Evolutionary conservation across 2,113 vertebrate genomes (phyloP).

Genomic region (Platichthys stellatus): DNA sequence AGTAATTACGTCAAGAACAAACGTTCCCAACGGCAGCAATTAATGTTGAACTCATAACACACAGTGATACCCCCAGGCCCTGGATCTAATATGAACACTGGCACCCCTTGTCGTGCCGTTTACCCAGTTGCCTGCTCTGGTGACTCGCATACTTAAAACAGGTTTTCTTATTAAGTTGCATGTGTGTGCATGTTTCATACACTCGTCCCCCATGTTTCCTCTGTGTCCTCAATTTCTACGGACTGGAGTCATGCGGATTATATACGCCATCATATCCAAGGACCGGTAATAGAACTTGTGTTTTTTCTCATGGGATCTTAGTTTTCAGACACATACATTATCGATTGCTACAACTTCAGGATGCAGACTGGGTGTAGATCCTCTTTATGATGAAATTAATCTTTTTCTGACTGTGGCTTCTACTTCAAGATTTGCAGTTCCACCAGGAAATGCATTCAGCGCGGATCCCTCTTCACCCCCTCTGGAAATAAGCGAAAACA

Average conservation of each 20-base stretch:
- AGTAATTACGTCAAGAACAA: slow-evolving; percentile 81
- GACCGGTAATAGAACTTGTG: slow-evolving; percentile 51
- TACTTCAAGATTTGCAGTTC: slow-evolving; percentile 59
- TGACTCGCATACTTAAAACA: slow-evolving; percentile 51
- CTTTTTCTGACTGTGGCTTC: slow-evolving; percentile 47
- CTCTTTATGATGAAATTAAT: slow-evolving; percentile 63
- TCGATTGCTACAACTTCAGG: slow-evolving; percentile 36
- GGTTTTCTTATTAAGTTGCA: slow-evolving; percentile 42
- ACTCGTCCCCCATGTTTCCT: background rate
- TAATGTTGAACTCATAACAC: slow-evolving; percentile 83
- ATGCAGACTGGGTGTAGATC: slow-evolving; percentile 40
- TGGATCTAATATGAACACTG: slow-evolving; percentile 70
- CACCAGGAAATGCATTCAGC: slow-evolving; percentile 53
- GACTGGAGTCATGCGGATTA: slow-evolving; percentile 22
- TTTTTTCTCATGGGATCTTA: background rate
- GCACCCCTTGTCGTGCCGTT: slow-evolving; percentile 68
- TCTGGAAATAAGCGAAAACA: slow-evolving; percentile 54
- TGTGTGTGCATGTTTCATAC: background rate
- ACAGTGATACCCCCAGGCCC: slow-evolving; percentile 67
- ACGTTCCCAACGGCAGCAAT: slow-evolving; percentile 80
- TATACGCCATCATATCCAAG: slow-evolving; percentile 45
- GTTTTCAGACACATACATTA: slow-evolving; percentile 42
- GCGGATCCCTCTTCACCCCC: slow-evolving; percentile 9
- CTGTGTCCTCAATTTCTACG: slow-evolving; percentile 23
- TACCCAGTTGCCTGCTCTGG: slow-evolving; percentile 72